Evolutionary conservation across 2,888 invertebrate species (phyloP).

Genomic region (Drosophila recens): DNA sequence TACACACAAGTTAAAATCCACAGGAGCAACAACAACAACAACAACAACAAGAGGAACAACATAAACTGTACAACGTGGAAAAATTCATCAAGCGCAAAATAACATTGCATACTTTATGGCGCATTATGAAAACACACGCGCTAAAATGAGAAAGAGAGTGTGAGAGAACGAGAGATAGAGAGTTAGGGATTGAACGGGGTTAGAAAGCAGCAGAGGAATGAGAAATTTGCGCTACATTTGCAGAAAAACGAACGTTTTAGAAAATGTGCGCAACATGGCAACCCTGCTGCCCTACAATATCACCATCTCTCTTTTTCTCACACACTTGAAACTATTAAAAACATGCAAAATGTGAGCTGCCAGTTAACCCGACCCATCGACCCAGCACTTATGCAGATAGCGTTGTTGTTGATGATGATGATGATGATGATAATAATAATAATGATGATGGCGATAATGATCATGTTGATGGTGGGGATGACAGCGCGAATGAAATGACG

Average conservation of each 20-base stretch:
- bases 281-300: conserved; percentile 13
- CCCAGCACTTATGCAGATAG: conserved; percentile 70
- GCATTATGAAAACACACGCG: conserved; percentile 78
- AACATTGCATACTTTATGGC: conserved; percentile 81
- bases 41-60: conserved; percentile 33
- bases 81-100: conserved; percentile 80
- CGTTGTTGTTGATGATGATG: conserved; percentile 43
- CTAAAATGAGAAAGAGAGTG: conserved; percentile 4
- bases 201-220: conserved; percentile 21
- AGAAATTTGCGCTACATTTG: conserved; percentile 69
- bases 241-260: conserved; percentile 77
- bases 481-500: conserved; percentile 26
- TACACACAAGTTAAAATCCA: conserved; percentile 2
- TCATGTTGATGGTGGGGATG: conserved; percentile 31
- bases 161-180: conserved; percentile 2
- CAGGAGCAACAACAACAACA: conserved; percentile 17
- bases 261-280: conserved; percentile 66
- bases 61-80: conserved; percentile 69
- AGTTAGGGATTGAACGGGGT: conserved; percentile 10
- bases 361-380: conserved; percentile 55
- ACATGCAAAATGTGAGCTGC: conserved; percentile 66
- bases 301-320: conserved; percentile 4
- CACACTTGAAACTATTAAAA: conserved; percentile 63
- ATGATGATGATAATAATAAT: conserved; percentile 31
- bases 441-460: conserved; percentile 38